phyloP scores from a whole-genome alignment of 2,888 invertebrate genomes.

The Temnothorax rugatulus region DNA sequence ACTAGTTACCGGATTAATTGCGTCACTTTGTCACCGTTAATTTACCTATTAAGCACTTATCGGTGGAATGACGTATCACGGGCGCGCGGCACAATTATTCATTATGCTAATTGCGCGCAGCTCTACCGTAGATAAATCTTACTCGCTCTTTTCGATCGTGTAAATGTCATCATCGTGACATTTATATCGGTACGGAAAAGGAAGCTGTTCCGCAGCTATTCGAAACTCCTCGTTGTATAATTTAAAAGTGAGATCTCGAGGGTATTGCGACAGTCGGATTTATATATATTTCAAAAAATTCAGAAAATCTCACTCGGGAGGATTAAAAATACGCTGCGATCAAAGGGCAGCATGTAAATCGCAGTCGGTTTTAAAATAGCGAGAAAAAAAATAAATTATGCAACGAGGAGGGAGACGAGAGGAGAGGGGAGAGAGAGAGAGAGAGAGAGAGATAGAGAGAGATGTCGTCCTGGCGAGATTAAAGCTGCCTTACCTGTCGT shows the following conservation, averaged over 20 bases:
- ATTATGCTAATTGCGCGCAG: conserved; percentile 46
- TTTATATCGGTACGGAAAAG: not conserved
- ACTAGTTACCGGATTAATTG: conserved; percentile 56
- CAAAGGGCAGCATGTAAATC: conserved; percentile 28
- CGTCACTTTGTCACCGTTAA: conserved; percentile 56
- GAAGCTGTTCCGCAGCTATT: not conserved
- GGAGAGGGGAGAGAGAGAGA: not conserved
- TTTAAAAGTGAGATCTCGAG: conserved; percentile 14
- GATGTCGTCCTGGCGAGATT: conserved; percentile 57
- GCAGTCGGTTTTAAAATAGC: conserved; percentile 3
- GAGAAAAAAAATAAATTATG: conserved; percentile 11
- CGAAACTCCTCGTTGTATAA: not conserved
- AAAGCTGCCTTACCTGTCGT: conserved; percentile 80
- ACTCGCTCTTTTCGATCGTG: conserved; percentile 11
- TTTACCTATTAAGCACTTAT: conserved; percentile 56
- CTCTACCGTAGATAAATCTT: conserved; percentile 31
- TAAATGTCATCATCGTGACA: not conserved
- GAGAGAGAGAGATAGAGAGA: too few species aligned
- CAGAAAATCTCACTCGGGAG: not conserved
- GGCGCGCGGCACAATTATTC: conserved; percentile 32
- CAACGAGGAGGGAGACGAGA: not conserved
- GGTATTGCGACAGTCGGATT: not conserved
- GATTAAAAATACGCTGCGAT: conserved; percentile 18
- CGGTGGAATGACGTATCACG: conserved; percentile 37
- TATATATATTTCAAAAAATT: not conserved